Evolutionary conservation across 2,888 invertebrate genomes (phyloP).

Genomic region (Lepidochrysops patricia): DNA sequence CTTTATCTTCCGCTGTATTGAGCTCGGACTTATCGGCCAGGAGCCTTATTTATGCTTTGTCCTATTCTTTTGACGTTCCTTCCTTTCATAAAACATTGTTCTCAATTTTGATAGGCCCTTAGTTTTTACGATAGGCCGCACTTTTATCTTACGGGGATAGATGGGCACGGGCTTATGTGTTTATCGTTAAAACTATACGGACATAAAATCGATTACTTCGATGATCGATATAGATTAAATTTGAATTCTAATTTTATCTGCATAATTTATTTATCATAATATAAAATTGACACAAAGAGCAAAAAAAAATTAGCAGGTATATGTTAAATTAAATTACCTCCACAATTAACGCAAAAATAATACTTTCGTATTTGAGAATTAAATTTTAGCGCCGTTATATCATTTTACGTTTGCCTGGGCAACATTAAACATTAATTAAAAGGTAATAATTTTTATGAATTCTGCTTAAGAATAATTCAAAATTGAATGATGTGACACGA

Average conservation of each 20-base stretch:
- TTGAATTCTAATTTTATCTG: no score
- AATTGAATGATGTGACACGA: conserved; percentile 15
- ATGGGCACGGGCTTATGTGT: not conserved
- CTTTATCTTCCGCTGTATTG: conserved; percentile 26
- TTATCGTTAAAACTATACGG: no score
- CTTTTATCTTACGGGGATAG: not conserved
- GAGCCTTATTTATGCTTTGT: conserved; percentile 6
- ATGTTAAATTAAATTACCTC: no score
- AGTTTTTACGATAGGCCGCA: conserved; percentile 16
- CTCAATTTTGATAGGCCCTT: conserved; percentile 16
- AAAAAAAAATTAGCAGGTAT: no score
- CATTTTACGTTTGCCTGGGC: not conserved
- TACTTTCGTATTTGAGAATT: no score
- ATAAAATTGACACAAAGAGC: no score
- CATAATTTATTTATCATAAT: no score
- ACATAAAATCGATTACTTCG: no score
- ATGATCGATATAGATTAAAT: no score
- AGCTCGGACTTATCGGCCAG: conserved; percentile 8
- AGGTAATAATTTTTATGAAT: not conserved
- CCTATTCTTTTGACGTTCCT: conserved; percentile 9
- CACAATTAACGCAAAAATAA: no score
- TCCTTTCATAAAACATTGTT: conserved; percentile 3
- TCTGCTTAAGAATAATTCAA: not conserved
- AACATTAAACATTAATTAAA: not conserved
- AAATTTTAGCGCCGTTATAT: no score